Conservation (phyloP, 2,888 invertebrate genomes). For the Drosophila kanekoi region DNA sequence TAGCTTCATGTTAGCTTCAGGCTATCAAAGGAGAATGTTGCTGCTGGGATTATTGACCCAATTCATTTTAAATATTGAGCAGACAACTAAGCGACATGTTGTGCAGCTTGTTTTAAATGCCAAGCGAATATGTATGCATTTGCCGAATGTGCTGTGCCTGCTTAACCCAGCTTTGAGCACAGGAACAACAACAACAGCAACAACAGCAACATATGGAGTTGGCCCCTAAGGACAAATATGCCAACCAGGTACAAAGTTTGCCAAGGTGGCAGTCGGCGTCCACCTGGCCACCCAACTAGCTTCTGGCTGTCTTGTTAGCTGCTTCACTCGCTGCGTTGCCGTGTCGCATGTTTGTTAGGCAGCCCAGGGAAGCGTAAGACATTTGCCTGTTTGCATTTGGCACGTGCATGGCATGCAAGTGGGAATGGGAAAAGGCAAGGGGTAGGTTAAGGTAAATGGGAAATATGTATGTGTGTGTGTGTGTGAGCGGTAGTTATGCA, state of each 20-base stretch:
- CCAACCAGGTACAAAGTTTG: slow-evolving; percentile 54
- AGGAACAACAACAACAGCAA: slow-evolving; percentile 25
- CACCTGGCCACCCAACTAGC: slow-evolving; percentile 19
- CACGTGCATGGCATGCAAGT: slow-evolving; percentile 53
- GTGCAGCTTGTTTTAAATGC: slow-evolving; percentile 7
- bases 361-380: slow-evolving; percentile 70
- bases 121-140: slow-evolving; percentile 20
- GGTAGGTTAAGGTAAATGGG: background rate
- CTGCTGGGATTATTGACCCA: slow-evolving; percentile 9
- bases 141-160: slow-evolving; percentile 17
- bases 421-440: too few relatives aligned
- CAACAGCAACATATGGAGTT: slow-evolving; percentile 32
- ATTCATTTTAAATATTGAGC: slow-evolving; percentile 9
- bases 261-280: slow-evolving; percentile 19
- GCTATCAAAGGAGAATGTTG: background rate
- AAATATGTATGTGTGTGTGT: background rate
- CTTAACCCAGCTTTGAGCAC: slow-evolving; percentile 17
- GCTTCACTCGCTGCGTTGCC: slow-evolving; percentile 37
- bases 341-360: slow-evolving; percentile 73
- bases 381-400: slow-evolving; percentile 69
- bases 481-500: slow-evolving; percentile 39
- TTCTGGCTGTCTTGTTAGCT: slow-evolving; percentile 70
- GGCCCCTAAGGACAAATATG: slow-evolving; percentile 51
- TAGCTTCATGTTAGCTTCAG: too few relatives aligned
- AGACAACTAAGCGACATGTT: background rate